phyloP scores from a whole-genome alignment of 2,888 invertebrate species.

The Diabrotica balteata region DNA sequence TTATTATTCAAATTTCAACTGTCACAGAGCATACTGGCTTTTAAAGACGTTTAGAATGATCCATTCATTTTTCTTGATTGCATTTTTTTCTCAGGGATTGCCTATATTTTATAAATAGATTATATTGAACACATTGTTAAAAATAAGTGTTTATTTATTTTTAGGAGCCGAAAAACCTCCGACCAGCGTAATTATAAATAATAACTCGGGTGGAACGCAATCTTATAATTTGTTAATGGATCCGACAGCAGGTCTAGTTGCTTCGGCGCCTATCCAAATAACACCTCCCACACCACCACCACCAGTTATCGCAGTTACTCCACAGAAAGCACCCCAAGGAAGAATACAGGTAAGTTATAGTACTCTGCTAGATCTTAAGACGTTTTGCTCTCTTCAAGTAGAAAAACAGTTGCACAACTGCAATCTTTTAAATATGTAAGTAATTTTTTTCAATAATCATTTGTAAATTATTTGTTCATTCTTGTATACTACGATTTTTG shows the following conservation, averaged over 20 bases:
- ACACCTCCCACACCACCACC: slow-evolving; percentile 9
- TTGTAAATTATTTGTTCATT: too few species aligned
- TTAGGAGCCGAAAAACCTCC: slow-evolving; percentile 39
- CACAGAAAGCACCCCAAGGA: slow-evolving; percentile 37
- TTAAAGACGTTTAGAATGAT: too few species aligned
- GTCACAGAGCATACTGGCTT: too few species aligned
- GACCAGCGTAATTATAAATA: slow-evolving; percentile 30
- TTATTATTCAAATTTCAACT: too few species aligned
- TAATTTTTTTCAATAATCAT: too few species aligned
- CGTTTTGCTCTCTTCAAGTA: too few species aligned
- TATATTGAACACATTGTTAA: too few species aligned
- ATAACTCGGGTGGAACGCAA: slow-evolving; percentile 22
- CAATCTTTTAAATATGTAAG: too few species aligned
- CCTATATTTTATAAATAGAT: slow-evolving; percentile 3
- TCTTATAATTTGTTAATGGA: slow-evolving; percentile 64
- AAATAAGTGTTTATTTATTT: background rate
- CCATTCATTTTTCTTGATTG: background rate
- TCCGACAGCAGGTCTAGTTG: slow-evolving; percentile 51
- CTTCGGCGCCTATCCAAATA: slow-evolving; percentile 35
- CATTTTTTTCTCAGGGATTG: background rate
- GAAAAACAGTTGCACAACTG: too few species aligned
- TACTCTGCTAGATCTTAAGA: background rate
- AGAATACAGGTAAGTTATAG: slow-evolving; percentile 39
- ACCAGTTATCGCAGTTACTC: slow-evolving; percentile 18
- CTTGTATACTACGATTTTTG: too few species aligned